Conservation (phyloP, 2,888 invertebrate genomes). For the Pristionchus japonicus region DNA sequence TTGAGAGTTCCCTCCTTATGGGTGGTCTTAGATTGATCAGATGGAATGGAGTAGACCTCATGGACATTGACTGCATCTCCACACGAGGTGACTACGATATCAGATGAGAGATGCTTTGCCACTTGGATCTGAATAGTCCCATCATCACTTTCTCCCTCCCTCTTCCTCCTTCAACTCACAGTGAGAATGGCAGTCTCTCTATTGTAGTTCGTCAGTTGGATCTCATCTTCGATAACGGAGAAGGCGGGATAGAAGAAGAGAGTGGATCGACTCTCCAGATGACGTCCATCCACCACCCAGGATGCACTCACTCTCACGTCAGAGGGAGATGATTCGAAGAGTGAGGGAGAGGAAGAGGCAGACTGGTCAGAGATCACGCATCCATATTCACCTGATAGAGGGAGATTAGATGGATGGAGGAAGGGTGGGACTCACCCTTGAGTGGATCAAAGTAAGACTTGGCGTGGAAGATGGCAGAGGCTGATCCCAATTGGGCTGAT, state of each 20-base stretch:
- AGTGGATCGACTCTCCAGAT: background rate
- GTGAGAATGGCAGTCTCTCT: background rate
- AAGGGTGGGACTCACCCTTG: background rate
- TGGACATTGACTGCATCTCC: slow-evolving; percentile 17
- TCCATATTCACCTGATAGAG: slow-evolving; percentile 13
- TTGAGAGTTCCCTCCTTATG: slow-evolving; percentile 13
- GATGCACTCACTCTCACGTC: background rate
- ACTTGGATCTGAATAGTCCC: slow-evolving; percentile 20
- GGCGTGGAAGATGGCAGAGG: slow-evolving; percentile 19
- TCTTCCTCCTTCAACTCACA: background rate
- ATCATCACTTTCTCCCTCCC: background rate
- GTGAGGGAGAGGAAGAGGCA: background rate
- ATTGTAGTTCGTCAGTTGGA: slow-evolving; percentile 18
- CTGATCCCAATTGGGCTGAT: slow-evolving; percentile 22
- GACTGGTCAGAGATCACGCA: background rate
- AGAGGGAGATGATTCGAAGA: background rate
- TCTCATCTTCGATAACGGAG: slow-evolving; percentile 24
- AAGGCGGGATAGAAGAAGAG: slow-evolving; percentile 13
- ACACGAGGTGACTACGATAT: background rate
- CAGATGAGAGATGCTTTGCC: background rate
- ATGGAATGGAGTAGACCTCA: background rate
- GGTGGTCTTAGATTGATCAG: slow-evolving; percentile 1
- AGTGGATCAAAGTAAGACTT: background rate
- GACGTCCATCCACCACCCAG: slow-evolving; percentile 28
- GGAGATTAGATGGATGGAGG: background rate